phyloP scores from a whole-genome alignment of 2,797 vertebrate genomes.

The Micropoecilia bifurca region DNA sequence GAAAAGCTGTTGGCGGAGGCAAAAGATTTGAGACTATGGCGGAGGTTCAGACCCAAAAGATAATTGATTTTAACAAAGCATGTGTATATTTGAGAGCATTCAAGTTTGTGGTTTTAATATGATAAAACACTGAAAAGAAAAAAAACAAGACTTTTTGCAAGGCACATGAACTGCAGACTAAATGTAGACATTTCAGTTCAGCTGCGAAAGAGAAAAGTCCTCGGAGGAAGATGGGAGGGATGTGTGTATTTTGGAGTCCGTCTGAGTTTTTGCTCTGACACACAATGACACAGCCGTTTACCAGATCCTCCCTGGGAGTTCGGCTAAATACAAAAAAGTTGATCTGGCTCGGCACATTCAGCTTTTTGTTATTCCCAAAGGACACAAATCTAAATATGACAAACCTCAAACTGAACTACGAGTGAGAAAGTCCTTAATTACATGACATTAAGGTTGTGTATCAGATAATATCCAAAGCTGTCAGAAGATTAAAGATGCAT shows the following conservation, averaged over 20 bases:
- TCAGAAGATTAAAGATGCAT: background rate
- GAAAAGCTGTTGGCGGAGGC: background rate
- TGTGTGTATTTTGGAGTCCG: slow-evolving; percentile 12
- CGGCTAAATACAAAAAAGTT: slow-evolving; percentile 64
- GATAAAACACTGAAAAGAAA: background rate
- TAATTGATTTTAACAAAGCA: background rate
- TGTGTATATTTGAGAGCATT: background rate
- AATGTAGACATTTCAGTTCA: slow-evolving; percentile 40
- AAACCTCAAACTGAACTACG: background rate
- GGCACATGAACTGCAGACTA: background rate
- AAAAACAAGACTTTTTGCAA: background rate
- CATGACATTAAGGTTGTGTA: background rate
- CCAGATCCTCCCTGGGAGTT: slow-evolving; percentile 46
- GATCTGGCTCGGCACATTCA: slow-evolving; percentile 62
- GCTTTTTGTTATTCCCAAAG: slow-evolving; percentile 48
- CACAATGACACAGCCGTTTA: slow-evolving; percentile 7
- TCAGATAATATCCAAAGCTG: background rate
- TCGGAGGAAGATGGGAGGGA: background rate
- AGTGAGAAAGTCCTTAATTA: background rate
- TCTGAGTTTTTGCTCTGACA: slow-evolving; percentile 35
- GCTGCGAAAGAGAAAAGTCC: slow-evolving; percentile 32
- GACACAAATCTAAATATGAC: slow-evolving; percentile 29
- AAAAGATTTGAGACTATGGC: background rate
- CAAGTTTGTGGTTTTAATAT: background rate
- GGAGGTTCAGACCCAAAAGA: background rate